Evolutionary conservation across 2,113 vertebrate species (phyloP).

Genomic region (Lampris incognitus): DNA sequence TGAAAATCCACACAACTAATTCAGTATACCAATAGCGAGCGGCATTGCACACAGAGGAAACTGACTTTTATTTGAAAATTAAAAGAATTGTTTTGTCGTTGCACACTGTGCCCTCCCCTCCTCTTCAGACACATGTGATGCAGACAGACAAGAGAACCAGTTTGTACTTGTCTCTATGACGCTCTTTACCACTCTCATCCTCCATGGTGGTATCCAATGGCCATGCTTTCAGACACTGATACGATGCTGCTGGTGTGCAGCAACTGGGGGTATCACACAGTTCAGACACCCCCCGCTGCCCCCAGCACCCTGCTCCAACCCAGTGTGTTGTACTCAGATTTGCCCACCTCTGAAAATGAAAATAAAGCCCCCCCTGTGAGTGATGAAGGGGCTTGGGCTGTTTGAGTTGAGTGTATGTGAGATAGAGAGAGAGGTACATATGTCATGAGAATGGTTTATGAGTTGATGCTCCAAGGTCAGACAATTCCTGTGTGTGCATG

Average conservation of each 20-base stretch:
- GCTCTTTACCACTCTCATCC: not conserved
- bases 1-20: not conserved
- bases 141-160: not conserved
- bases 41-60: not conserved
- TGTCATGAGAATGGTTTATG: too few species aligned
- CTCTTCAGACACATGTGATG: not conserved
- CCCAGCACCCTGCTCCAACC: not conserved
- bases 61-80: too few species aligned
- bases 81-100: too few species aligned
- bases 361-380: slow-evolving; percentile 22
- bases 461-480: too few species aligned
- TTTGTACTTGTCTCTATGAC: not conserved
- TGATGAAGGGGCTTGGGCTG: not conserved
- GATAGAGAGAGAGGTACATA: too few species aligned
- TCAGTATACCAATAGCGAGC: not conserved
- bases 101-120: not conserved
- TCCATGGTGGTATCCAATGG: not conserved
- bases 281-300: not conserved
- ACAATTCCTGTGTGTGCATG: too few species aligned
- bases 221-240: not conserved
- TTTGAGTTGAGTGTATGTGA: not conserved
- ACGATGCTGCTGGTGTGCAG: not conserved
- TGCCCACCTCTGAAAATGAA: slow-evolving; percentile 26
- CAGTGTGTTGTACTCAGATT: not conserved
- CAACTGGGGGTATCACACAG: not conserved